Evolutionary conservation across 2,888 invertebrate genomes (phyloP).

Genomic region (Therioaphis trifolii): DNA sequence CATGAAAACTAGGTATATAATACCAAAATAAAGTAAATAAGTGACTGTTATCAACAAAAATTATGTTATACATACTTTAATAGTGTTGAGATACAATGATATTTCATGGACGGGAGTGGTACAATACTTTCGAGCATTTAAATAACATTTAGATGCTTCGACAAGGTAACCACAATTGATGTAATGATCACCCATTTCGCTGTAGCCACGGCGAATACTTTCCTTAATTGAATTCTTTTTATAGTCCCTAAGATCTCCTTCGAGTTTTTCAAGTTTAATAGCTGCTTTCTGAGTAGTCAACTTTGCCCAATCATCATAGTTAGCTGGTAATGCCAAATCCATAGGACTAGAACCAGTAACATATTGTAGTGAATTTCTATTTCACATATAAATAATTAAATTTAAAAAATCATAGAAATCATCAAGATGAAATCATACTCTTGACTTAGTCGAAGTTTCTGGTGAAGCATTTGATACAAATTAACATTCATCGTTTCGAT

Average conservation of each 20-base stretch:
- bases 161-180: conserved; percentile 95
- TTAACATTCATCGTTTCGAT: conserved; percentile 93
- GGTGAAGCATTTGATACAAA: conserved; percentile 89
- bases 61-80: too few relatives aligned
- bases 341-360: conserved; percentile 74
- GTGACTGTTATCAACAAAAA: too few relatives aligned
- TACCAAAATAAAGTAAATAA: too few relatives aligned
- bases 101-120: conserved; percentile 98
- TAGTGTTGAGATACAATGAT: conserved; percentile 98
- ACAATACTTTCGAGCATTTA: conserved; percentile 97
- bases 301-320: conserved; percentile 94
- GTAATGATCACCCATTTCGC: conserved; percentile 98
- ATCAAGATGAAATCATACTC: conserved; percentile 68
- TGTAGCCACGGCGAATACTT: conserved; percentile 95
- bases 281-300: conserved; percentile 93
- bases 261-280: conserved; percentile 93
- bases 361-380: conserved; percentile 75
- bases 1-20: too few relatives aligned
- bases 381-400: background rate
- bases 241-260: conserved; percentile 97
- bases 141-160: conserved; percentile 97
- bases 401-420: background rate
- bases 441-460: conserved; percentile 84
- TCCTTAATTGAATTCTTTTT: conserved; percentile 98
- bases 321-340: conserved; percentile 77